These are phyloP conservation scores for Astreopora myriophthalma DNA, from an alignment of 64 coral and sea anemone genomes.

Conservation along the genomic window DNA sequence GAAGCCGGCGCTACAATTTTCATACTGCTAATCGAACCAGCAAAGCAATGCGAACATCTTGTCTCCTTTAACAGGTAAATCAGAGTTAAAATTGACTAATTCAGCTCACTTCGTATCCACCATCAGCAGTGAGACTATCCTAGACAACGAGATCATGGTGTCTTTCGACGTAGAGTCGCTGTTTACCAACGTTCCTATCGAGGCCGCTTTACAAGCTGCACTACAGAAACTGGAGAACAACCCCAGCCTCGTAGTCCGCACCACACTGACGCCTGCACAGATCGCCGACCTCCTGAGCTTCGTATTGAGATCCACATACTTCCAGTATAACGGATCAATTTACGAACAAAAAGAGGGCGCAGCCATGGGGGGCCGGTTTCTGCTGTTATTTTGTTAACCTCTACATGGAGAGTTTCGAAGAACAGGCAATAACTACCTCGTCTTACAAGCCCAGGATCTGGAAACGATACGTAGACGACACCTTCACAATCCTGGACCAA, in stretches of 20 bases:
- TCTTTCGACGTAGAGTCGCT: not conserved
- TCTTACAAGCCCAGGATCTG: slow-evolving; percentile 16
- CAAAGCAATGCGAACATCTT: no score
- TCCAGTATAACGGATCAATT: not conserved
- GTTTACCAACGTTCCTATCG: slow-evolving; percentile 11
- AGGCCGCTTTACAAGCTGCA: not conserved
- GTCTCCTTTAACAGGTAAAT: not conserved
- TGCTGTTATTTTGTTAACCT: slow-evolving; percentile 38
- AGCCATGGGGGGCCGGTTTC: slow-evolving; percentile 47
- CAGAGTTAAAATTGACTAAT: not conserved
- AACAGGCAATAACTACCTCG: not conserved
- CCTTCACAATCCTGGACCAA: not conserved
- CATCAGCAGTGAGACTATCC: not conserved
- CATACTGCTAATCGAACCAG: no score
- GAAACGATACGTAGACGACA: slow-evolving; percentile 57
- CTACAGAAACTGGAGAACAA: not conserved
- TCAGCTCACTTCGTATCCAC: not conserved
- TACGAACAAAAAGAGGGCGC: slow-evolving; percentile 27
- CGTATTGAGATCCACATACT: slow-evolving; percentile 18
- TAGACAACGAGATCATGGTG: not conserved
- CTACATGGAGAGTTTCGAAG: slow-evolving; percentile 44
- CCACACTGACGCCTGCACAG: not conserved
- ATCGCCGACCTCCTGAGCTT: slow-evolving; percentile 40
- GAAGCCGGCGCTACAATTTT: no score
- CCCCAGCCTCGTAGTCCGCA: not conserved